Evolutionary conservation across 2,113 vertebrate genomes (phyloP), one percentile per base, ranked within the genome.

Genomic region (Mesoclemmys tuberculata): DNA sequence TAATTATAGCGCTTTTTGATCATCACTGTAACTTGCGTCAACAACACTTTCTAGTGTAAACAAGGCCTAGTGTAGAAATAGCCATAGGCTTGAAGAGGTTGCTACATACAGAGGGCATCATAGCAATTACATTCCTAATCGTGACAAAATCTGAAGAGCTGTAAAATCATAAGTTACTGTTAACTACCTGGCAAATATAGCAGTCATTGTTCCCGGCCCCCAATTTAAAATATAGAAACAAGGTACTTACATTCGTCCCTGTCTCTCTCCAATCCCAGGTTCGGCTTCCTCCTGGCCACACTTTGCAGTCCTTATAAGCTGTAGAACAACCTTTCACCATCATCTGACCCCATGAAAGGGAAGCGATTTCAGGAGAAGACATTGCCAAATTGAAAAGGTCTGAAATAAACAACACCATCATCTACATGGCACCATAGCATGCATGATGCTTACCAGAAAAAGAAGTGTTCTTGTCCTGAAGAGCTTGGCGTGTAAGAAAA

Each of bases 231-330:
- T 5, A 31, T 0, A 81, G 18, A 86, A 87, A 78, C 3, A 49
- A 41, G 19, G 22, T 81, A 96, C 99, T 99, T 96, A 99, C 99
- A 6, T 99, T 91, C 3, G 99, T 99, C 74, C 99, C 99, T 0
- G 99, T 99, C 98, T 99, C 99, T 93, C 99, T 98, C 99, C 99
- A 99, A 79, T 99, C 99, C 99, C 99, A 99, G 21, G 98, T 96
- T 22, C 99, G 98, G 95, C 99, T 99, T 61, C 99, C 99, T 89
- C 99, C 99, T 0, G 99, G 99, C 99, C 99, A 99, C 1, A 99
- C 99, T 97, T 99, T 99, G 96, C 99, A 99, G 97, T 99, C 99
- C 96, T 99, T 99, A 14, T 99, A 99, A 0, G 95, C 97, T 46
- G 98, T 96, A 29, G 98, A 80, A 93, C 98, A 99, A 71, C 99